These are phyloP conservation scores for Drosophila gaucha DNA, from an alignment of 2,888 invertebrate genomes.

Conservation along the genomic window DNA sequence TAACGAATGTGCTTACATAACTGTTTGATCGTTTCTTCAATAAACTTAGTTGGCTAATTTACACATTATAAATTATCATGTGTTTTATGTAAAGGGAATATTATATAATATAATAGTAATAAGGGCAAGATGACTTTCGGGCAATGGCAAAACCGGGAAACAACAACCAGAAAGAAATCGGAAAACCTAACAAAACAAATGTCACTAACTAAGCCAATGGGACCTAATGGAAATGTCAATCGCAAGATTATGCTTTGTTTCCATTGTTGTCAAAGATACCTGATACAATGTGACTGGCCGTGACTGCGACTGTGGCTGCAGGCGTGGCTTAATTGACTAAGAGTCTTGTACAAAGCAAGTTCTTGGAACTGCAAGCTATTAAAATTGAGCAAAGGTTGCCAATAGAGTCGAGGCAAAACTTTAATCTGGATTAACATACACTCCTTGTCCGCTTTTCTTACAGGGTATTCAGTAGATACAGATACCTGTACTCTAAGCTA, in stretches of 20 bases:
- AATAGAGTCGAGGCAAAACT: too few species aligned
- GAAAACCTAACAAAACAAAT: conserved; percentile 16
- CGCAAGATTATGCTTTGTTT: conserved; percentile 20
- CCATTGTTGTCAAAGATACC: conserved; percentile 16
- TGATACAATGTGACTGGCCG: background rate
- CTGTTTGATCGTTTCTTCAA: too few species aligned
- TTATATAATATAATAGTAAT: too few species aligned
- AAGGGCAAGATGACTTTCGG: background rate
- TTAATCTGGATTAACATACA: too few species aligned
- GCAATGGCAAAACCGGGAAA: background rate
- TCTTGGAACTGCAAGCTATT: background rate
- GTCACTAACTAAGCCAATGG: conserved; percentile 28
- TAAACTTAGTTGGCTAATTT: too few species aligned
- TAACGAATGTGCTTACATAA: too few species aligned
- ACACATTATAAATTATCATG: too few species aligned
- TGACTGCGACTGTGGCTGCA: background rate
- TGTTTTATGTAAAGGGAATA: too few species aligned
- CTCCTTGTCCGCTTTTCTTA: background rate
- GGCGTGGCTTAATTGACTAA: background rate
- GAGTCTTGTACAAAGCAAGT: background rate
- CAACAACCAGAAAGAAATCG: background rate
- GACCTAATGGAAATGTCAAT: conserved; percentile 31
- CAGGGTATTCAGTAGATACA: background rate
- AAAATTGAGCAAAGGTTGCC: too few species aligned
- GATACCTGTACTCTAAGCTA: background rate